Evolutionary conservation across 2,797 vertebrate genomes (phyloP).

Genomic region (Enteromius treurensis): DNA sequence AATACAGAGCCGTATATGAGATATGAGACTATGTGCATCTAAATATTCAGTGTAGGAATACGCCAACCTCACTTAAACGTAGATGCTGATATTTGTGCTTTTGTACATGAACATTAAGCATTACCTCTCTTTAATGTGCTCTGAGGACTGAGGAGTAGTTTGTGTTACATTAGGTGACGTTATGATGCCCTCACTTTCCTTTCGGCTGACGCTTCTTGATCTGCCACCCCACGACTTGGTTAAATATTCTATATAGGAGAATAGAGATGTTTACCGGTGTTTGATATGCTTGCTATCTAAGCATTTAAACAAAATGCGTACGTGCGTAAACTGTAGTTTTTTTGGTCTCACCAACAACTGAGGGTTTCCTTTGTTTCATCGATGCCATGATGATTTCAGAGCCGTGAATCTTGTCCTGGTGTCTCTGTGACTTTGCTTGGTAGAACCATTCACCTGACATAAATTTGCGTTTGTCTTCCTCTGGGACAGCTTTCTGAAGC

Average conservation of each 20-base stretch:
- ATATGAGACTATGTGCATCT: not conserved
- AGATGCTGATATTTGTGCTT: not conserved
- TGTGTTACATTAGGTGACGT: constrained; percentile 32
- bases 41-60: not conserved
- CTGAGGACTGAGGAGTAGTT: constrained; percentile 24
- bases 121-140: constrained; percentile 53
- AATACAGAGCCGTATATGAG: constrained; percentile 17
- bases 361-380: constrained; percentile 82
- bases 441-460: constrained; percentile 98
- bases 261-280: not conserved
- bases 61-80: not conserved
- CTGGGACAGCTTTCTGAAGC: constrained; percentile 79
- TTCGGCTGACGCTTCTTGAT: constrained; percentile 38
- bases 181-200: constrained; percentile 16
- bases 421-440: constrained; percentile 90
- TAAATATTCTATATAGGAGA: constrained; percentile 50
- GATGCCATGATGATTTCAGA: constrained; percentile 94
- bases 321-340: not conserved
- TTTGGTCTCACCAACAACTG: constrained; percentile 74
- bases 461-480: constrained; percentile 84
- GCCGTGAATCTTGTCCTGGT: constrained; percentile 91
- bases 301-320: not conserved
- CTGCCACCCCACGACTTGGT: constrained; percentile 51
- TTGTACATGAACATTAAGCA: constrained; percentile 1
- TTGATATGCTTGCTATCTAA: not conserved